Base-by-base conservation (phyloP, 2,888 invertebrate genomes). In the Meliscaeva auricollis region DNA sequence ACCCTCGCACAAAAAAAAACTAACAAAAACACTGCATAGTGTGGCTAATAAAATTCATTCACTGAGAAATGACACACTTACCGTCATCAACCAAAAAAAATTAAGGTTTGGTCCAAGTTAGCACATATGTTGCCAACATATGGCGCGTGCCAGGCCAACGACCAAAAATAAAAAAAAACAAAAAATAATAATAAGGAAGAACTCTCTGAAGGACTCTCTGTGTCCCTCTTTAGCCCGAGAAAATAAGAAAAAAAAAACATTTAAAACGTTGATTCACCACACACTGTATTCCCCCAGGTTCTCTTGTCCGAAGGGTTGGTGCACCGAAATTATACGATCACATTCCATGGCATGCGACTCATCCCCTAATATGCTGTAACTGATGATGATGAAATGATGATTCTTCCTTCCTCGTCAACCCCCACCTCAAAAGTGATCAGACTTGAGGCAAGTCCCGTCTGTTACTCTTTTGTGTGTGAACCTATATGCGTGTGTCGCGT, bases 241-340 rank as follows among this genome's bases (percentile, higher is more conserved):
- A 26, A 26, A 26, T 3, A 26, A 20, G 3, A 1, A 35, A 38
- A 35, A 76, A 76, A 41, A 60, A 81, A 48, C 76, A 76, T 72
- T 72, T 77, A 72, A 82, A 72, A 26, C 72, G 82, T 68, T 82
- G 77, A 72, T 77, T 66, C 50, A 82, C 77, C 64, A 56, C 58
- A 64, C 15, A 30, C 15, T 8, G 13, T 4, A n/a, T 4, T n/a
- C 11, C 38, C 8, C 3, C 3, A 68, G 44, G 17, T 6, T 13
- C 15, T 32, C 15, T 22, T 54, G 74, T 54, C 38, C 76, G 68
- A 81, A 77, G 81, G 85, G 80, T 81, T 81, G 69, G 44, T 68
- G 41, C 91, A 91, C 89, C 90, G 88, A 92, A 91, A 91, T 91
- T 91, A 91, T 89, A 87, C 87, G 92, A 92, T 91, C 91, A 88